These are phyloP conservation scores for Caenorhabditis drosophilae DNA, from an alignment of 2,888 invertebrate genomes.

Conservation along the genomic window DNA sequence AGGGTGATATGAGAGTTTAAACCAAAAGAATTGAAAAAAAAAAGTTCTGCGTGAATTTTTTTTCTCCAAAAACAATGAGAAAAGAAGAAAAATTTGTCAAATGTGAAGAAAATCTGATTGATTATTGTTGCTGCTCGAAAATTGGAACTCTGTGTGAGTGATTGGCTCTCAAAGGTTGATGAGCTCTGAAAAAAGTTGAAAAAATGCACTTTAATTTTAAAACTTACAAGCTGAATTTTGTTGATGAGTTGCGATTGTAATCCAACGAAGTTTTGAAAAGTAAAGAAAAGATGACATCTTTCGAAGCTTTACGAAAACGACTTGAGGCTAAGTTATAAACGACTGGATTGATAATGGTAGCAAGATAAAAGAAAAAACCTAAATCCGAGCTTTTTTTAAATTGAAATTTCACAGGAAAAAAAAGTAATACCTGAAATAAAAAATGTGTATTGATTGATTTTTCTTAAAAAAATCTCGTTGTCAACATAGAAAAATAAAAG, in stretches of 20 bases:
- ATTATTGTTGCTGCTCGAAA: background rate
- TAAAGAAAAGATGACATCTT: conserved; percentile 41
- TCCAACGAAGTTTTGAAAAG: conserved; percentile 18
- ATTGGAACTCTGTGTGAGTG: conserved; percentile 17
- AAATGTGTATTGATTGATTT: conserved; percentile 52
- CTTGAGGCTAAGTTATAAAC: conserved; percentile 53
- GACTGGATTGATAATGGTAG: conserved; percentile 56
- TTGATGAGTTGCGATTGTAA: conserved; percentile 15
- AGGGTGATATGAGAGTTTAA: too few relatives aligned
- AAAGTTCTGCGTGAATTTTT: too few relatives aligned
- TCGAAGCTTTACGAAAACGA: conserved; percentile 51
- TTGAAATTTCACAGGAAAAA: background rate
- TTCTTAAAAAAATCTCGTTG: conserved; percentile 20
- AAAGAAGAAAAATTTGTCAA: background rate
- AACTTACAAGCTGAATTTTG: conserved; percentile 33
- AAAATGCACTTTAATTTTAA: conserved; percentile 1
- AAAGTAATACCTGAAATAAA: conserved; percentile 50
- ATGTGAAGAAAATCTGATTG: too few relatives aligned
- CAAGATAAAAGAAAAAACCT: conserved; percentile 57
- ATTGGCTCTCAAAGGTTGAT: conserved; percentile 20
- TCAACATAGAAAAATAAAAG: conserved; percentile 54
- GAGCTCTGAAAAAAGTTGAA: conserved; percentile 14
- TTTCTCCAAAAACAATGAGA: background rate
- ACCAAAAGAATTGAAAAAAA: too few relatives aligned
- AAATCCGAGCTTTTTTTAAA: conserved; percentile 8